Base-by-base conservation (phyloP, 2,113 vertebrate species). In the Nothobranchius kuhntae region DNA sequence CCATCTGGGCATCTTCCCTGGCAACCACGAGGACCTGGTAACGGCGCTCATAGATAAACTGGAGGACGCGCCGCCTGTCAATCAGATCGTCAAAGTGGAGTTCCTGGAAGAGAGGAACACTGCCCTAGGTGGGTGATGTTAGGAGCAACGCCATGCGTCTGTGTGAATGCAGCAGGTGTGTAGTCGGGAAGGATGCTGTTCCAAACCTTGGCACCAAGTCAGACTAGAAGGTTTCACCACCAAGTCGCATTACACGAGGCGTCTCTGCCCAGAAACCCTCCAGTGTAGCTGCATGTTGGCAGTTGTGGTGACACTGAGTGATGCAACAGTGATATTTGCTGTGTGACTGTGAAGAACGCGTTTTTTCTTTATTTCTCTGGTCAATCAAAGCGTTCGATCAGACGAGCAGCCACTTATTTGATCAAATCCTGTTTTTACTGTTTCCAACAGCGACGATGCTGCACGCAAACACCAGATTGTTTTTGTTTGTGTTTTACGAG, bases 71-170 rank as follows among this genome's bases (percentile, higher is more conserved):
- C 95, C 97, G 0, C 95, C 95, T 0, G 89, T 93, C 89, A 97
- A 98, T 92, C 96, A 99, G 80, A 92, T 96, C n/a, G 91, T 99
- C 65, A 98, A 94, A 73, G 94, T 99, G 90, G 97, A 99, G 84
- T 93, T 98, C 82, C 89, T 99, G 78, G 96, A 97, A 65, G 97
- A 99, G 83, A 93, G 95, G 86, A 98, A 66, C 89, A 99, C 96
- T 0, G 97, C 96, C 50, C 79, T 99, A 71, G 97, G 97, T 99
- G 91, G 14, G 76, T 69, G 80, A 65, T 15, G 48, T 57, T 50
- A 17, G 68, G 48, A 46, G 50, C 71, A 35, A 69, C 57, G 47
- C 54, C 66, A 38, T 15, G 17, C 38, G 45, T 26, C 58, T 73
- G 64, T 53, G 54, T 6, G 7, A 52, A 69, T n/a, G 3, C 52